Percentiles rank a stretch among this genome's conserved stretches.
These are phyloP conservation scores for Dufourea novaeangliae DNA, from an alignment of 1,140 invertebrate species.

Conservation along the genomic window DNA sequence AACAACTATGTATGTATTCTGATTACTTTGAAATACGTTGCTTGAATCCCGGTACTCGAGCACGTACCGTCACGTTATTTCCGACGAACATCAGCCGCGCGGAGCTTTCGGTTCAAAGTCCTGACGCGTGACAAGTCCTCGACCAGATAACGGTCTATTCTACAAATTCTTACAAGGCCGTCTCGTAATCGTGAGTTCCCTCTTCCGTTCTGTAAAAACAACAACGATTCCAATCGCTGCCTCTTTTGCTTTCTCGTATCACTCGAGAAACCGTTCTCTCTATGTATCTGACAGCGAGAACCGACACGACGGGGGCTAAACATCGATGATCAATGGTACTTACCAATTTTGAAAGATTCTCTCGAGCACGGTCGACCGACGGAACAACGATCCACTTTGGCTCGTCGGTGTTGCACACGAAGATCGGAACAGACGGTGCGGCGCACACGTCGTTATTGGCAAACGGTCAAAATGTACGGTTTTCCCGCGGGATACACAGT, in stretches of 20 bases:
- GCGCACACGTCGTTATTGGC: too few relatives aligned
- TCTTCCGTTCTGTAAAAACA: conserved; percentile 7
- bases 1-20: too few relatives aligned
- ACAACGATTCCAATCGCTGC: not conserved
- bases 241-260: too few relatives aligned
- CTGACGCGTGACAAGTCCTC: conserved; percentile 27
- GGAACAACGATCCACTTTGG: conserved; percentile 75
- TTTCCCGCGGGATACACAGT: conserved; percentile 33
- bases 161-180: conserved; percentile 17
- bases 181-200: not conserved
- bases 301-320: not conserved
- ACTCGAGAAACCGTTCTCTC: too few relatives aligned
- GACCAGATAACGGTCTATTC: conserved; percentile 29
- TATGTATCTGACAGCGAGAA: not conserved
- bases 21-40: not conserved
- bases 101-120: conserved; percentile 39
- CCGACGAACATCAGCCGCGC: not conserved
- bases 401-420: too few relatives aligned
- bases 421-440: too few relatives aligned
- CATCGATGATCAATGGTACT: conserved; percentile 57
- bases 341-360: conserved; percentile 79
- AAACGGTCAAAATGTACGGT: conserved; percentile 18
- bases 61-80: conserved; percentile 19
- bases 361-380: conserved; percentile 63
- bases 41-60: not conserved